These are phyloP conservation scores for Archips xylosteana DNA, from an alignment of 2,888 invertebrate genomes.

Conservation along the genomic window DNA sequence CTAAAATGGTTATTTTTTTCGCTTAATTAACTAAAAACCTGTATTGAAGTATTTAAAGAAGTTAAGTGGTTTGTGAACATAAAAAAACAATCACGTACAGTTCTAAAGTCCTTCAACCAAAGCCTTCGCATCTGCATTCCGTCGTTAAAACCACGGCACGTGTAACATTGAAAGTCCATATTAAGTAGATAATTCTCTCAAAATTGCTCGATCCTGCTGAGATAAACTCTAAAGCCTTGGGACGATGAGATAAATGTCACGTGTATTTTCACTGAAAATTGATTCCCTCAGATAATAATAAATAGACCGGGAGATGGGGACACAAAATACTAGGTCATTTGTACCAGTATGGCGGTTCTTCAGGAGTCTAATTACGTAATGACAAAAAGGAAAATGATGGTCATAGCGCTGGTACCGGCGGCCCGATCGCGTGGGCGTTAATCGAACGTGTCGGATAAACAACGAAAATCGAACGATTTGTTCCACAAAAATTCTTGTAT, in stretches of 20 bases:
- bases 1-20: no score
- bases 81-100: background rate
- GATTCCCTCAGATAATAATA: constrained; percentile 19
- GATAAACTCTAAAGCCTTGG: constrained; percentile 57
- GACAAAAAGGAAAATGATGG: no score
- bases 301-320: no score
- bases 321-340: no score
- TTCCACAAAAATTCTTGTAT: no score
- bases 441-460: no score
- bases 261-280: constrained; percentile 38
- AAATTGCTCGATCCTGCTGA: constrained; percentile 48
- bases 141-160: constrained; percentile 39
- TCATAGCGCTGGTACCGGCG: no score
- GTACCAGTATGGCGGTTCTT: no score
- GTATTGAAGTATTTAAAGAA: background rate
- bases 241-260: constrained; percentile 42
- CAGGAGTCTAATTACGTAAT: no score
- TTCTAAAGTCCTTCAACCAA: background rate
- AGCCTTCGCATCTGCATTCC: background rate
- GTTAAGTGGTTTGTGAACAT: background rate
- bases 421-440: no score
- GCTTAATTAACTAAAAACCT: no score
- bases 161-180: constrained; percentile 35
- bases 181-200: constrained; percentile 23
- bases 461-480: no score